A percentile compares a stretch with the other conserved stretches of the same genome.
Evolutionary conservation across 2,888 invertebrate genomes (phyloP).

Genomic region (Coelopa pilipes): DNA sequence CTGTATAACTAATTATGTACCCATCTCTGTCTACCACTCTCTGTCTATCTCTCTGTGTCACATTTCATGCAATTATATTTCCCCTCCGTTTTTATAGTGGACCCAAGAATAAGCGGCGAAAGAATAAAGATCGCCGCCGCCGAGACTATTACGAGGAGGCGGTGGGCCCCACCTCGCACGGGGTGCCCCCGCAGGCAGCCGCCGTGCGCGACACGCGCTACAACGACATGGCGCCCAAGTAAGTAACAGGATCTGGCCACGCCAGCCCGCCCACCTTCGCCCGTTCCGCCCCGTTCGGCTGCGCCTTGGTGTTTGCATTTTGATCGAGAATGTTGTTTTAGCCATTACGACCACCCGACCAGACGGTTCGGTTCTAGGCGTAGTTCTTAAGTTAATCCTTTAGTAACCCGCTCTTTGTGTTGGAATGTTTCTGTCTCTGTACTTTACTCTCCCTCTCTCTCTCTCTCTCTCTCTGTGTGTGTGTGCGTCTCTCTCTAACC

Average conservation of each 20-base stretch:
- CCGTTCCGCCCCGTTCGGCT: neutral
- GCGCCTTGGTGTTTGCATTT: slow-evolving; percentile 22
- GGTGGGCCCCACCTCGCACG: slow-evolving; percentile 65
- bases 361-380: slow-evolving; percentile 2
- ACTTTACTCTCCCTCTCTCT: neutral
- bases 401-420: neutral
- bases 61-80: slow-evolving; percentile 41
- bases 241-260: slow-evolving; percentile 67
- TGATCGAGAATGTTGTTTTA: slow-evolving; percentile 14
- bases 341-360: neutral
- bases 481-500: no score
- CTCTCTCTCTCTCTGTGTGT: neutral
- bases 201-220: slow-evolving; percentile 78
- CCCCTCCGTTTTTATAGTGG: slow-evolving; percentile 57
- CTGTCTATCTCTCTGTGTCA: slow-evolving; percentile 9
- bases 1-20: no score
- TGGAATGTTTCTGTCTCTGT: neutral
- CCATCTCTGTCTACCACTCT: neutral
- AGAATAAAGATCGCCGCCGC: slow-evolving; percentile 65
- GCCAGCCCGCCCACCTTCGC: no score
- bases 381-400: neutral
- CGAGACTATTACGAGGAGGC: slow-evolving; percentile 68
- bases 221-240: slow-evolving; percentile 89
- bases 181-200: slow-evolving; percentile 70
- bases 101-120: slow-evolving; percentile 66